Conservation (phyloP, 2,888 invertebrate genomes). For the Rhodophaea formosa region DNA sequence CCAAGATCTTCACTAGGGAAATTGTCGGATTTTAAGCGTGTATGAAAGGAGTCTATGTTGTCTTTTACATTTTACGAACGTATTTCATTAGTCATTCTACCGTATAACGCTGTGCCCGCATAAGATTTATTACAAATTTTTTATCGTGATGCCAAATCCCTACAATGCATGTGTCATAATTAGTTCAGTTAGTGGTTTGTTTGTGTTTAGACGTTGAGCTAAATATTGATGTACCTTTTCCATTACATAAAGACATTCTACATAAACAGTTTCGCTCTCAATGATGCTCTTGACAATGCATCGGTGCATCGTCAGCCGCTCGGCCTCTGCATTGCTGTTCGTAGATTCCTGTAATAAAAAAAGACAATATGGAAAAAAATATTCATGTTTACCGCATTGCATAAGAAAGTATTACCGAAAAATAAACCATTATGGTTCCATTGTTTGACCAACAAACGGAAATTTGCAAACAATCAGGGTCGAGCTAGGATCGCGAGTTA, state of each 20-base stretch:
- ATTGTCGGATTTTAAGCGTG: too few relatives aligned
- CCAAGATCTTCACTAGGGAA: too few relatives aligned
- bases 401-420: slow-evolving; percentile 9
- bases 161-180: not conserved
- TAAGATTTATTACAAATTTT: too few relatives aligned
- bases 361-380: not conserved
- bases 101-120: too few relatives aligned
- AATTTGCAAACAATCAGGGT: slow-evolving; percentile 35
- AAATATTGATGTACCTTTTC: slow-evolving; percentile 83
- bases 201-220: not conserved
- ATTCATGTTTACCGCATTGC: not conserved
- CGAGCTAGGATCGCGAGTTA: slow-evolving; percentile 22
- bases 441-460: slow-evolving; percentile 45
- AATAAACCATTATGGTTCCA: slow-evolving; percentile 5
- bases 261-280: slow-evolving; percentile 94
- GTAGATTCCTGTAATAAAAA: slow-evolving; percentile 54
- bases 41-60: too few relatives aligned
- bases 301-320: slow-evolving; percentile 91
- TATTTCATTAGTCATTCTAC: too few relatives aligned
- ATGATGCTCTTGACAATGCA: slow-evolving; percentile 94
- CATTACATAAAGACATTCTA: slow-evolving; percentile 93
- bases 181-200: not conserved
- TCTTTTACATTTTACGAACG: too few relatives aligned
- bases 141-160: too few relatives aligned
- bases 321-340: slow-evolving; percentile 84